A percentile compares a stretch with the other conserved stretches of the same genome.
phyloP scores from a whole-genome alignment of 2,113 vertebrate species.

The Rhipidura dahli region DNA sequence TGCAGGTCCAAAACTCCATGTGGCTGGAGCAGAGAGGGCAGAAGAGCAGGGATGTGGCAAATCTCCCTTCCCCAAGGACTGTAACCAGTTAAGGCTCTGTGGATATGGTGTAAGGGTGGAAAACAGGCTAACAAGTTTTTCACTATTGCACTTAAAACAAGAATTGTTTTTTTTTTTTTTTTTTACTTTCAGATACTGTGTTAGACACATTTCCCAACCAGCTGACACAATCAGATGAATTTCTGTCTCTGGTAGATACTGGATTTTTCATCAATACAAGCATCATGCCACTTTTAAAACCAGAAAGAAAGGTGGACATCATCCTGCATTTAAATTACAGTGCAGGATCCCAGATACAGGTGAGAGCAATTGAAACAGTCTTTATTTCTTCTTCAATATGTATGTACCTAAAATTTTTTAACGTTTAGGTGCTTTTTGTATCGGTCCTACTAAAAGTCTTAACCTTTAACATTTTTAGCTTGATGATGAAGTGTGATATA shows the following conservation, averaged over 20 bases:
- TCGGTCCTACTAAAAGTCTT: not conserved
- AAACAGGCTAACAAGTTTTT: not conserved
- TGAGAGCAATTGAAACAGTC: slow-evolving; percentile 20
- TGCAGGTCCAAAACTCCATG: not conserved
- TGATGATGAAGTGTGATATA: not conserved
- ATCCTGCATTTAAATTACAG: slow-evolving; percentile 80
- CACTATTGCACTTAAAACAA: not conserved
- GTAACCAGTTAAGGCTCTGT: not conserved
- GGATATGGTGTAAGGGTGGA: not conserved
- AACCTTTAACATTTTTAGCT: not conserved
- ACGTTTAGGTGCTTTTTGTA: not conserved
- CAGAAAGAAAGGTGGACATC: slow-evolving; percentile 73
- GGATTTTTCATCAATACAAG: slow-evolving; percentile 81
- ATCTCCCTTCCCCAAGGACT: not conserved
- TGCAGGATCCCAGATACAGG: slow-evolving; percentile 72
- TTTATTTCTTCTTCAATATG: not conserved
- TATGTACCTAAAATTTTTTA: not conserved
- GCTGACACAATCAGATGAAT: slow-evolving; percentile 70
- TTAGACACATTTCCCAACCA: slow-evolving; percentile 72
- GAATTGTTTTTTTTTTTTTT: not conserved
- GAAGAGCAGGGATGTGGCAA: not conserved
- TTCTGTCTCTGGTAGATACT: slow-evolving; percentile 73
- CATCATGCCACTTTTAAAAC: slow-evolving; percentile 68
- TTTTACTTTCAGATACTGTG: slow-evolving; percentile 63
- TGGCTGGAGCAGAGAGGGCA: not conserved